Percentiles rank a stretch among this genome's conserved stretches.
phyloP scores from a whole-genome alignment of 2,113 vertebrate genomes.

The Peromyscus leucopus region DNA sequence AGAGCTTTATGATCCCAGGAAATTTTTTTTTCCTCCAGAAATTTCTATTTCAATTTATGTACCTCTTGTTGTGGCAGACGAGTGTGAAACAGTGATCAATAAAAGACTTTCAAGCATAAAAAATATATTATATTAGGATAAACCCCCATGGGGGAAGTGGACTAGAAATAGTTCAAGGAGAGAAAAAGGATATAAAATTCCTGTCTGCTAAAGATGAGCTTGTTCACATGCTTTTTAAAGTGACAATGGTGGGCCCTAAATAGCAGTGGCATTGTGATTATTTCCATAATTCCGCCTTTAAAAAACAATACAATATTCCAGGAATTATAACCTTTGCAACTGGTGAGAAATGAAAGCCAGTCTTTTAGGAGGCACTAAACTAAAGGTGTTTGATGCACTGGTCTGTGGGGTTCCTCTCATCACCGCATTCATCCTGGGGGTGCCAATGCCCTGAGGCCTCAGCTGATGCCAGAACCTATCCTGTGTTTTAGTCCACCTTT shows the following conservation, averaged over 20 bases:
- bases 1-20: constrained; percentile 58
- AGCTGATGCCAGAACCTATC: neutral
- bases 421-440: neutral
- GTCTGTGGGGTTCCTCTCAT: neutral
- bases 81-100: constrained; percentile 78
- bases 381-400: neutral
- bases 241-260: neutral
- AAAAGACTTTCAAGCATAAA: constrained; percentile 78
- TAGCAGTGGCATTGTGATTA: neutral
- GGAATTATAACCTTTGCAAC: constrained; percentile 37
- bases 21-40: constrained; percentile 18
- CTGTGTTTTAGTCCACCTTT: neutral
- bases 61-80: constrained; percentile 69
- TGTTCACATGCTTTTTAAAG: neutral
- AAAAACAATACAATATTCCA: constrained; percentile 5
- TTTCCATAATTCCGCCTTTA: constrained; percentile 36
- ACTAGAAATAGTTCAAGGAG: constrained; percentile 71
- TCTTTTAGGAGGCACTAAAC: neutral
- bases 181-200: constrained; percentile 58
- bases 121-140: constrained; percentile 69
- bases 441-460: neutral
- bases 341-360: constrained; percentile 21
- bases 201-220: constrained; percentile 28
- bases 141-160: constrained; percentile 59
- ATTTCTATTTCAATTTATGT: constrained; percentile 76